Base-by-base conservation (phyloP, 64 coral and sea anemone genomes). In the Cladopsammia gracilis region DNA sequence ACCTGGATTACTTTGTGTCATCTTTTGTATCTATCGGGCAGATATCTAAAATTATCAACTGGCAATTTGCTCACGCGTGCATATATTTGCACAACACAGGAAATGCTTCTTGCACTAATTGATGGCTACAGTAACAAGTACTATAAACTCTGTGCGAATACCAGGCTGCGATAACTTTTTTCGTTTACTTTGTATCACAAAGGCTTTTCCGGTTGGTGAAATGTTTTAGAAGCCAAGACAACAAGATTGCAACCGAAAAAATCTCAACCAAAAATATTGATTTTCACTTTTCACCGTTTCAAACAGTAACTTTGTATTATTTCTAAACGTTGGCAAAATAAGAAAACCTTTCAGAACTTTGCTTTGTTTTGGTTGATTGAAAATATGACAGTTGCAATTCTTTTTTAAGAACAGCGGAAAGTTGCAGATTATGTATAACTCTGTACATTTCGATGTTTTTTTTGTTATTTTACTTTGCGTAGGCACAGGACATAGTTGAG, bases 181-280 rank as follows among this genome's bases (percentile, higher is more conserved):
- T 49, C 19, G 44, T 66, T 84, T 67, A 68, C 80, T 67, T 67
- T 67, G 11, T 4, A 9, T 24, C 49, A 84, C 61, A 84, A 67
- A 67, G 10, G 60, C 80, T 84, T 68, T 83, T 84, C 80, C 80
- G 80, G 80, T 84, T 24, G 9, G 80, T 24, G 22, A 84, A 84
- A 84, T 84, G 62, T n/a, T 67, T 84, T 49, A 11, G 61, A 34
- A 45, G n/a, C 62, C 62, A 8, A 16, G 80, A 50, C 44, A 50
- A 84, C 80, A 50, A 84, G 44, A 20, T 19, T 20, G 3, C 14
- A 34, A 16, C 25, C 19, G 60, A 66, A 65, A 14, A 20, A 64
- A 73, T 24, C 20, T 2, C 0, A 19, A 26, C n/a, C 6, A 7
- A 71, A 71, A 24, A 26, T 22, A 26, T 11, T 22, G 22, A 71